A percentile compares a stretch with the other conserved stretches of the same genome.
phyloP scores from a whole-genome alignment of 2,888 invertebrate genomes.

The Baccha elongata region DNA sequence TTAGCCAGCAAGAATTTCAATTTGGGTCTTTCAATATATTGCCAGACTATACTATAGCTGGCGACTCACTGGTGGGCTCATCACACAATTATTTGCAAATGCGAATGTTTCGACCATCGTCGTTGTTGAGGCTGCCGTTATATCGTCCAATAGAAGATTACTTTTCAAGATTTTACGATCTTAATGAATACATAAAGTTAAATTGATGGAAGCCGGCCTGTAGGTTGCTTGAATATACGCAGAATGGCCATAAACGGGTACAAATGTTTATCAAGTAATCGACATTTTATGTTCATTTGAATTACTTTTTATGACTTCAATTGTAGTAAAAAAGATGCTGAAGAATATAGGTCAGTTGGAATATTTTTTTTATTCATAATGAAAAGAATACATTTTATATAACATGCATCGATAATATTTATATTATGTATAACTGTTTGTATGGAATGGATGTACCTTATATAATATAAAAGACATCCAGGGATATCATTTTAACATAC shows the following conservation, averaged over 20 bases:
- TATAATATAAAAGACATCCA: too few relatives aligned
- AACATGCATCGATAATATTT: too few relatives aligned
- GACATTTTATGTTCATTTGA: conserved; percentile 58
- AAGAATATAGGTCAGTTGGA: too few relatives aligned
- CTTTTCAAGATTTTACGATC: conserved; percentile 42
- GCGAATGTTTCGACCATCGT: conserved; percentile 17
- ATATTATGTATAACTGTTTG: too few relatives aligned
- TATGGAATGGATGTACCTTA: too few relatives aligned
- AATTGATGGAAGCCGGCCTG: neutral
- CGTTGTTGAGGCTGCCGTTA: neutral
- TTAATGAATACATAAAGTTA: conserved; percentile 63
- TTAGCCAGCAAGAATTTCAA: conserved; percentile 68
- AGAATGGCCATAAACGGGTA: conserved; percentile 25
- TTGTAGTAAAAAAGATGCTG: neutral
- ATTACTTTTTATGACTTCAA: conserved; percentile 28
- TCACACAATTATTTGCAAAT: conserved; percentile 13
- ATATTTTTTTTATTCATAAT: too few relatives aligned
- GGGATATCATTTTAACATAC: too few relatives aligned
- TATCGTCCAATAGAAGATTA: conserved; percentile 10
- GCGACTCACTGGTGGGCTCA: conserved; percentile 52
- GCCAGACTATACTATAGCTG: neutral
- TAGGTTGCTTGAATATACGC: conserved; percentile 18
- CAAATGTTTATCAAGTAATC: conserved; percentile 49
- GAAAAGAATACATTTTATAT: too few relatives aligned
- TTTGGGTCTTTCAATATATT: conserved; percentile 35